Percentiles rank a stretch among this genome's conserved stretches.
Conservation (phyloP, 1,140 invertebrate species). For the Rhynchophorus ferrugineus region DNA sequence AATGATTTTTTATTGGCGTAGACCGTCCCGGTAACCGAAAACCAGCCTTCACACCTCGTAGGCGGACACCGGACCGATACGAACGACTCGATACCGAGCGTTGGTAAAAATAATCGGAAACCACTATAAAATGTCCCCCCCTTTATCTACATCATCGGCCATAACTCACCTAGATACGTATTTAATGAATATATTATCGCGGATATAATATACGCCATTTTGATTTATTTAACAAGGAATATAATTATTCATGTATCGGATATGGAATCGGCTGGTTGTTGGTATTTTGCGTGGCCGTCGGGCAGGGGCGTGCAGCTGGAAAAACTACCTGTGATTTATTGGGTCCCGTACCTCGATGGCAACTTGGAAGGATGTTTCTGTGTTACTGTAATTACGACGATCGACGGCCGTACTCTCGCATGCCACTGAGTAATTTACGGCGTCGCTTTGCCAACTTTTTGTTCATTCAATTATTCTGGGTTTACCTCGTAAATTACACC, state of each 20-base stretch:
- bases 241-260: slow-evolving; percentile 20
- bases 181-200: slow-evolving; percentile 24
- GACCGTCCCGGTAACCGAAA: neutral
- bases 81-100: neutral
- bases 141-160: slow-evolving; percentile 16
- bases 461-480: too few species aligned
- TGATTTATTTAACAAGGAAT: slow-evolving; percentile 24
- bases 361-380: neutral
- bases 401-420: neutral
- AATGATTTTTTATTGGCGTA: neutral
- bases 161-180: slow-evolving; percentile 23
- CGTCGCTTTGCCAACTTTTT: too few species aligned
- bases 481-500: too few species aligned
- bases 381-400: neutral
- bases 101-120: slow-evolving; percentile 9
- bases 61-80: neutral
- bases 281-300: slow-evolving; percentile 20
- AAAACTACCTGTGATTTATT: slow-evolving; percentile 12
- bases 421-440: neutral
- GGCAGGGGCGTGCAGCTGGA: slow-evolving; percentile 16
- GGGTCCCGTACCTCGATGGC: neutral
- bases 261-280: slow-evolving; percentile 17
- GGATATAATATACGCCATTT: slow-evolving; percentile 21
- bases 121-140: slow-evolving; percentile 9
- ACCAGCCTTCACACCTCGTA: neutral